Conservation (phyloP, 1,140 invertebrate species). For the Drosophila azteca region DNA sequence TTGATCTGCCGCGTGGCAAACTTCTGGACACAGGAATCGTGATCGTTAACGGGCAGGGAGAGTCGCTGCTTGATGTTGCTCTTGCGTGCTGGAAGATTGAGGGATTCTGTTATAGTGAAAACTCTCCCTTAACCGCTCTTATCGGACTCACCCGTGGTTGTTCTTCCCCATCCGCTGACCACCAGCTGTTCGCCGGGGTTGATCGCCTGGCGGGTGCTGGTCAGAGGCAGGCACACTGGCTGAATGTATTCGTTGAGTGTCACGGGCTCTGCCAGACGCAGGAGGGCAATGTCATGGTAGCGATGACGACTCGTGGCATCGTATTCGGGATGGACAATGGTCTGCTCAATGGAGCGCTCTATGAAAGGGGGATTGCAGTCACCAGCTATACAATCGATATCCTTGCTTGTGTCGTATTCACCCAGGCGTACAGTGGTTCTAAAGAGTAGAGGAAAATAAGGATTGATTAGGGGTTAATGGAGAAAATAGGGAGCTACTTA, state of each 20-base stretch:
- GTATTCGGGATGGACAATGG: constrained; percentile 83
- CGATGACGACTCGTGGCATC: constrained; percentile 45
- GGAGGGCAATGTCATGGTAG: constrained; percentile 89
- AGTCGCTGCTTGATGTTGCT: constrained; percentile 87
- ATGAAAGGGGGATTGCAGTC: constrained; percentile 75
- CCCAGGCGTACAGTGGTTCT: constrained; percentile 86
- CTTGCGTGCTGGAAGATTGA: constrained; percentile 47
- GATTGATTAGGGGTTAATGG: constrained; percentile 53
- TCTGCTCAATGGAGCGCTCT: constrained; percentile 74
- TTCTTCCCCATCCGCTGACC: constrained; percentile 90
- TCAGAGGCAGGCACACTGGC: constrained; percentile 89
- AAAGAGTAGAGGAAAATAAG: background rate
- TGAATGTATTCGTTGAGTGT: constrained; percentile 88
- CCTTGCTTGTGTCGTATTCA: constrained; percentile 86
- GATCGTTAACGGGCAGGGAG: constrained; percentile 84
- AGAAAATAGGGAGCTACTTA: constrained; percentile 40
- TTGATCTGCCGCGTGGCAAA: constrained; percentile 81
- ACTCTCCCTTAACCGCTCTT: background rate
- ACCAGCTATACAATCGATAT: constrained; percentile 85
- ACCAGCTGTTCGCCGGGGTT: constrained; percentile 83
- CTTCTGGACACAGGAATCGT: constrained; percentile 83
- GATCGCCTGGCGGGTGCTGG: constrained; percentile 54
- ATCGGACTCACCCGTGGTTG: constrained; percentile 81
- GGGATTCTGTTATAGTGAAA: background rate
- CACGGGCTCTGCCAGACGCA: constrained; percentile 89